Evolutionary conservation across 1,140 invertebrate genomes (phyloP), one percentile per base, ranked within the genome.

Genomic region (Colletes gigas): DNA sequence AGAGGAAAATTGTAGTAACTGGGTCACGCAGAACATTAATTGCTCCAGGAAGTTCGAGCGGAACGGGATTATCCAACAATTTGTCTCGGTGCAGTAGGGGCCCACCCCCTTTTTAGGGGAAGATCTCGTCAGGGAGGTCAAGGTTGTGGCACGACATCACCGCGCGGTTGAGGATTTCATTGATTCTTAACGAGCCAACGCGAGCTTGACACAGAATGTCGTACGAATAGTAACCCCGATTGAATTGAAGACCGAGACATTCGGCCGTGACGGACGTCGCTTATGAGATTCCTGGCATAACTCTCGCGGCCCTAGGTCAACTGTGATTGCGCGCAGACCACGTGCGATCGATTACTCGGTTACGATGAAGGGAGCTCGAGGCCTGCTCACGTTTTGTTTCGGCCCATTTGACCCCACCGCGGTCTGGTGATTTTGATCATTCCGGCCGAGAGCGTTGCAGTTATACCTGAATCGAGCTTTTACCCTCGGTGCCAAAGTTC

Each of bases 101-200:
- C 1, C 15, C 12, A 9, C 62, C 44, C 52, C 12, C 71, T 77
- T 76, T 85, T 70, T 74, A 70, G 69, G 59, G 57, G 17, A 59
- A 62, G 63, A 54, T 67, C 21, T 12, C 54, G 14, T 60, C 52
- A 52, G 69, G 54, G 21, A 30, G 70, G 80, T 85, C 83, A 79
- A 83, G 80, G 70, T 85, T 77, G 47, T 62, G 39, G 39, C 55
- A 19, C 10, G 60, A 15, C 66, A 67, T 30, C 62, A 8, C 30
- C 2, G 55, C 44, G 69, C 69, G 70, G 10, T 72, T 78, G 21
- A 63, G 84, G 65, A 81, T 81, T 85, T 88, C 71, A 83, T 85
- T 85, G 85, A 88, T 85, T 87, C 83, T 85, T 88, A 88, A 88
- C 85, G 85, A 88, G 72, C 39, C 12, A 71, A 54, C 44, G 74